These are phyloP conservation scores for Sphaerophoria taeniata DNA, from an alignment of 2,888 invertebrate species.

Conservation along the genomic window DNA sequence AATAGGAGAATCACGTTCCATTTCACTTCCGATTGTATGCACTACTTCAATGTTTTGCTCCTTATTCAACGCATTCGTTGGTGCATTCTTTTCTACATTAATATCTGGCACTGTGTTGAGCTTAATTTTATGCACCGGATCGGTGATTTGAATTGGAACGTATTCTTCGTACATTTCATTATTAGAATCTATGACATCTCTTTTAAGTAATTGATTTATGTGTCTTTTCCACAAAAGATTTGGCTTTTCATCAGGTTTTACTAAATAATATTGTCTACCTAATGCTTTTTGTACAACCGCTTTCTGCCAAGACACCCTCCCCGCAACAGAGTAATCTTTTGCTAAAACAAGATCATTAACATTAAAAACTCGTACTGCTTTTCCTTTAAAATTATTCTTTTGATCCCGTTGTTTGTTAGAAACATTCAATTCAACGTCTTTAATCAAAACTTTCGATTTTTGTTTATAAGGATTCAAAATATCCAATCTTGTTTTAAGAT, in stretches of 20 bases:
- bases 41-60: constrained; percentile 5
- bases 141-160: constrained; percentile 12
- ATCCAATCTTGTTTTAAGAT: constrained; percentile 19
- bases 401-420: too few species aligned
- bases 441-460: neutral
- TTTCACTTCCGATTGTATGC: constrained; percentile 1
- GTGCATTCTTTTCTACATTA: neutral
- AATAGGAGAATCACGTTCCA: constrained; percentile 5
- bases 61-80: neutral
- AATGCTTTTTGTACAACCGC: constrained; percentile 21
- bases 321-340: constrained; percentile 3
- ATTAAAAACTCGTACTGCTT: neutral
- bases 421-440: neutral
- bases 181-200: neutral
- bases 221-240: constrained; percentile 12
- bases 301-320: constrained; percentile 22
- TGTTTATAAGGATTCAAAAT: constrained; percentile 11
- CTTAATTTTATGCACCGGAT: neutral
- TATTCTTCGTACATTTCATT: constrained; percentile 8
- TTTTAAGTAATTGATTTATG: constrained; percentile 2
- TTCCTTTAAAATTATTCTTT: neutral
- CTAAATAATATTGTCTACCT: constrained; percentile 22
- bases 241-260: neutral
- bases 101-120: neutral
- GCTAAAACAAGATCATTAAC: neutral